A percentile compares a stretch with the other conserved stretches of the same genome.
Evolutionary conservation across 2,113 vertebrate species (phyloP).

Genomic region (Caranx ignobilis): DNA sequence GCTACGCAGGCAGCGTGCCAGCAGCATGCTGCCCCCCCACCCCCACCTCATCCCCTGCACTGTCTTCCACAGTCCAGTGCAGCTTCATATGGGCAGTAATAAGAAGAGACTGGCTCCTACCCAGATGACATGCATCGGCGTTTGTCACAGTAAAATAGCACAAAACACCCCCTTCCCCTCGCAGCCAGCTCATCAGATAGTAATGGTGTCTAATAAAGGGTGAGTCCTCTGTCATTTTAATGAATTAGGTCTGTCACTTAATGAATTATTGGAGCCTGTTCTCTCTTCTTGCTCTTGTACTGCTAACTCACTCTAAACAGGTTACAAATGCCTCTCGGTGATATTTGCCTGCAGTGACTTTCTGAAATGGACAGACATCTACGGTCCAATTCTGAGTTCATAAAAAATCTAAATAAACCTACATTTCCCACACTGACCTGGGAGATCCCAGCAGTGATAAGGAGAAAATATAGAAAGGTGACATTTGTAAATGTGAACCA

Average conservation of each 20-base stretch:
- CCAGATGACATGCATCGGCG: constrained; percentile 50
- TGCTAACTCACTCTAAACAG: constrained; percentile 18
- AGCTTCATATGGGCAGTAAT: constrained; percentile 35
- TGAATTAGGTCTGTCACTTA: constrained; percentile 45
- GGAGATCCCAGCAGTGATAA: neutral
- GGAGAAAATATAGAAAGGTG: neutral
- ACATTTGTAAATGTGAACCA: neutral
- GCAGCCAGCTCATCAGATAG: constrained; percentile 35
- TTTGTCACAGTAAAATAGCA: constrained; percentile 47
- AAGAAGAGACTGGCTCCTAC: constrained; percentile 62
- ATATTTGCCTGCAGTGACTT: neutral
- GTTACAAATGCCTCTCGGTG: constrained; percentile 18
- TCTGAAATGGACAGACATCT: neutral
- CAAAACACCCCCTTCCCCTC: constrained; percentile 36
- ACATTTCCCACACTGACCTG: neutral
- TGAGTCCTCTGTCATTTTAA: constrained; percentile 39
- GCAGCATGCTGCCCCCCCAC: constrained; percentile 34
- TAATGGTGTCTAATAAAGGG: constrained; percentile 38
- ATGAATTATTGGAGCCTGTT: constrained; percentile 45
- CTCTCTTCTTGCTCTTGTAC: constrained; percentile 29
- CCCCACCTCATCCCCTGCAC: neutral
- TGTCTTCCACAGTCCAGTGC: constrained; percentile 19
- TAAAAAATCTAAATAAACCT: neutral
- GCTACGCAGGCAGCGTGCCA: constrained; percentile 33
- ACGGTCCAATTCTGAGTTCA: neutral